Evolutionary conservation across 1,140 invertebrate genomes (phyloP).

Genomic region (Drosophila tropicalis): DNA sequence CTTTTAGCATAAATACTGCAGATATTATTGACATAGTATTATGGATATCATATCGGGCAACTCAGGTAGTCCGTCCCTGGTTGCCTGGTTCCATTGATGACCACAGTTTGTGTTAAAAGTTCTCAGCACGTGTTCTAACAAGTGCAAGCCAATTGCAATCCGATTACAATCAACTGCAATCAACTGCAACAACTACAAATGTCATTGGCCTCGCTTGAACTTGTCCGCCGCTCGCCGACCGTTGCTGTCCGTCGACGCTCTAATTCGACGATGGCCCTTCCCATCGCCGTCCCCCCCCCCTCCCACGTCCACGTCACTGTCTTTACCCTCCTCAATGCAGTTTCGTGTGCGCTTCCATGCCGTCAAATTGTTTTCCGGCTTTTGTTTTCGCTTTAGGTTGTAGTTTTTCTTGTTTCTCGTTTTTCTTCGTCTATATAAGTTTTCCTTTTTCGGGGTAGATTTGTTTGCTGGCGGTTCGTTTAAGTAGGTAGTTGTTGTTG

Average conservation of each 20-base stretch:
- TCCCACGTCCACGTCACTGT: too few species aligned
- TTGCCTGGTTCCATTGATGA: background rate
- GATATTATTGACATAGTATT: too few species aligned
- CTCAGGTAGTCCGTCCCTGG: background rate
- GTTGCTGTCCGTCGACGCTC: constrained; percentile 7
- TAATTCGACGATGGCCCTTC: constrained; percentile 30
- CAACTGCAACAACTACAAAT: constrained; percentile 68
- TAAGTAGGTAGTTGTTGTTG: constrained; percentile 25
- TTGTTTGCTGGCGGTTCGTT: constrained; percentile 20
- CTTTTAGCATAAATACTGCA: too few species aligned
- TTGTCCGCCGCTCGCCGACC: constrained; percentile 17
- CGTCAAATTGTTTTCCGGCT: constrained; percentile 79
- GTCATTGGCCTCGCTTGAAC: constrained; percentile 73
- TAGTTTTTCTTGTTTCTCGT: constrained; percentile 9
- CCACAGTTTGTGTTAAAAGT: constrained; percentile 35
- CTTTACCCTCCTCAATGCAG: constrained; percentile 9
- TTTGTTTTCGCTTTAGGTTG: constrained; percentile 64
- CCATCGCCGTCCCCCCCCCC: background rate
- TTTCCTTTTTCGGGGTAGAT: constrained; percentile 26
- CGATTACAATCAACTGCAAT: constrained; percentile 77
- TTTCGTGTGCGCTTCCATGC: constrained; percentile 33
- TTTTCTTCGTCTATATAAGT: background rate
- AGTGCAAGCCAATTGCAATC: constrained; percentile 75
- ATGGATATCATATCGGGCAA: too few species aligned
- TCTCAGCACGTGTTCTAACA: constrained; percentile 62